Evolutionary conservation across 2,888 invertebrate species (phyloP).

Genomic region (Trypoxylon attenuatum): DNA sequence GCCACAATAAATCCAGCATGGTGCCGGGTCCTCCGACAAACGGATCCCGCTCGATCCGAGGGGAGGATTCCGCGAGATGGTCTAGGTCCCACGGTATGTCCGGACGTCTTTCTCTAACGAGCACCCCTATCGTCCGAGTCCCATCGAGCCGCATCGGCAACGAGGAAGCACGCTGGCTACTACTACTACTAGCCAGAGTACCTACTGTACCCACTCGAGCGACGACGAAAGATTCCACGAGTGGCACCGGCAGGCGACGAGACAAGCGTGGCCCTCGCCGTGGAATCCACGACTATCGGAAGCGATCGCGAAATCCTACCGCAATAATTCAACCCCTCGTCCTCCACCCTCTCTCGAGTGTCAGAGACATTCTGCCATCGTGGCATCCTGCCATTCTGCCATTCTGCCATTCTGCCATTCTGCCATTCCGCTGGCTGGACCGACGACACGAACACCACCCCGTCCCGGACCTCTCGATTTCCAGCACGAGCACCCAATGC

Average conservation of each 20-base stretch:
- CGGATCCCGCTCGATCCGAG: slow-evolving; percentile 21
- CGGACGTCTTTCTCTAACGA: slow-evolving; percentile 47
- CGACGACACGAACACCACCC: background rate
- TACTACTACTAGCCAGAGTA: slow-evolving; percentile 5
- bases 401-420: background rate
- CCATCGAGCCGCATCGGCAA: slow-evolving; percentile 4
- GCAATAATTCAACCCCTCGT: slow-evolving; percentile 66
- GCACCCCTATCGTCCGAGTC: slow-evolving; percentile 28
- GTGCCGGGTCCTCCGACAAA: background rate
- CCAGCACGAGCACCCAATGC: slow-evolving; percentile 49
- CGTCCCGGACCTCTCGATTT: background rate
- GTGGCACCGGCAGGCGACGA: slow-evolving; percentile 60
- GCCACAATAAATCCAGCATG: background rate
- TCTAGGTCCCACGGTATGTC: slow-evolving; percentile 29
- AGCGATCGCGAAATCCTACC: slow-evolving; percentile 68
- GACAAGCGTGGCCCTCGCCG: slow-evolving; percentile 39
- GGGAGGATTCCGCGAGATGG: slow-evolving; percentile 25
- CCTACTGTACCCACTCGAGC: slow-evolving; percentile 44
- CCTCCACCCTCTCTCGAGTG: slow-evolving; percentile 18
- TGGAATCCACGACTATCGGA: slow-evolving; percentile 67
- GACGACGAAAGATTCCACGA: slow-evolving; percentile 59
- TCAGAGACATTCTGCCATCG: background rate
- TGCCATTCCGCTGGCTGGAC: background rate
- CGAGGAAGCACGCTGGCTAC: background rate
- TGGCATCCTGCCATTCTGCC: background rate